Percentiles rank a stretch among this genome's conserved stretches.
phyloP scores from a whole-genome alignment of 2,888 invertebrate species.

The Andrena flavipes region DNA sequence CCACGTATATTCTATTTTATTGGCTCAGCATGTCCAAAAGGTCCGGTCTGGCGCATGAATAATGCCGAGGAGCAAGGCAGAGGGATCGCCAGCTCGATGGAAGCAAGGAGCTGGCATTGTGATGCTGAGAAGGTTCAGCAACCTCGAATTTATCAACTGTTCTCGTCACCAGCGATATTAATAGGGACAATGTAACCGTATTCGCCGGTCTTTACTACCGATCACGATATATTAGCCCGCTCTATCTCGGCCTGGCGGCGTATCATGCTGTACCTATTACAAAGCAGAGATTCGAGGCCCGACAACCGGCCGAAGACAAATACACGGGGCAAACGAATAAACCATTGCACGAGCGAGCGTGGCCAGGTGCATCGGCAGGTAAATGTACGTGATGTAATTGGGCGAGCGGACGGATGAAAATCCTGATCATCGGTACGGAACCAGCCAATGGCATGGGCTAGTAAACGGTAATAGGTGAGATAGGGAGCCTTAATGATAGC shows the following conservation, averaged over 20 bases:
- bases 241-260: not conserved
- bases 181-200: not conserved
- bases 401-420: slow-evolving; percentile 77
- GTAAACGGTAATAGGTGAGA: slow-evolving; percentile 78
- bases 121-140: slow-evolving; percentile 6
- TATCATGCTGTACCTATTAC: slow-evolving; percentile 42
- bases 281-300: slow-evolving; percentile 22
- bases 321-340: slow-evolving; percentile 38
- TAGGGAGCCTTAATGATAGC: slow-evolving; percentile 81
- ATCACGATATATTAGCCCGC: slow-evolving; percentile 12
- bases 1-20: slow-evolving; percentile 6
- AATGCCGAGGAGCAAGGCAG: slow-evolving; percentile 17
- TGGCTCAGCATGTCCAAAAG: slow-evolving; percentile 3
- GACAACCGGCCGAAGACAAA: slow-evolving; percentile 50
- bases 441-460: slow-evolving; percentile 70
- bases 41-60: slow-evolving; percentile 31
- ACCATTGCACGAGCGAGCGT: slow-evolving; percentile 35
- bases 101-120: not conserved
- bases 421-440: slow-evolving; percentile 81
- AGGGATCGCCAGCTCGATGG: not conserved
- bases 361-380: slow-evolving; percentile 62
- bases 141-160: slow-evolving; percentile 28
- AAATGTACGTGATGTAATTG: slow-evolving; percentile 76
- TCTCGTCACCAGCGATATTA: not conserved
- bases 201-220: slow-evolving; percentile 16